A percentile compares a stretch with the other conserved stretches of the same genome.
phyloP scores from a whole-genome alignment of 2,113 vertebrate genomes.

The Leucopternis melanops region DNA sequence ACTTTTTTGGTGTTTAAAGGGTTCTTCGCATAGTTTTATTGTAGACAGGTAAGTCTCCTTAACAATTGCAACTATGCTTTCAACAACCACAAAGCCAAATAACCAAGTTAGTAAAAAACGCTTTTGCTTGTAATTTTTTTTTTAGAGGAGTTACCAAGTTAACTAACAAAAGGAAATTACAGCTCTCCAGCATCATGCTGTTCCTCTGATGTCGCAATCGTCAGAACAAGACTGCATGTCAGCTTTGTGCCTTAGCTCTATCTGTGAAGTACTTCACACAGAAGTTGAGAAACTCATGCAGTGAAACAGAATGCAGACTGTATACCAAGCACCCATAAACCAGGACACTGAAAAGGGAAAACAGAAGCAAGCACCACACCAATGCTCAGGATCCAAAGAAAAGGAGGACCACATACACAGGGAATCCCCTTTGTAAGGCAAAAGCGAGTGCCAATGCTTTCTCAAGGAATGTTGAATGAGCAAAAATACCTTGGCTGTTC shows the following conservation, averaged over 20 bases:
- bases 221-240: background rate
- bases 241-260: background rate
- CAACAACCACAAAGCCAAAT: background rate
- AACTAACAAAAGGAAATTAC: background rate
- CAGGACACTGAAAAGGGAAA: background rate
- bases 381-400: background rate
- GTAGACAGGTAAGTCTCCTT: background rate
- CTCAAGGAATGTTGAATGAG: background rate
- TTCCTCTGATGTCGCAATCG: too few species aligned
- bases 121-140: background rate
- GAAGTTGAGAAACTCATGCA: too few species aligned
- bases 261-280: background rate
- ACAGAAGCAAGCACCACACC: accelerated
- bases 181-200: background rate
- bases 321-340: accelerated
- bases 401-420: too few species aligned
- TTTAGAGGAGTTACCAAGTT: background rate
- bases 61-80: background rate
- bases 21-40: background rate
- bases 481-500: background rate
- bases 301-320: accelerated
- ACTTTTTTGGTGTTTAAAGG: background rate
- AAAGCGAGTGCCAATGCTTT: accelerated
- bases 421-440: background rate
- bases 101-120: background rate